Conservation (phyloP, 1,140 invertebrate genomes). For the Heliconius himera region DNA sequence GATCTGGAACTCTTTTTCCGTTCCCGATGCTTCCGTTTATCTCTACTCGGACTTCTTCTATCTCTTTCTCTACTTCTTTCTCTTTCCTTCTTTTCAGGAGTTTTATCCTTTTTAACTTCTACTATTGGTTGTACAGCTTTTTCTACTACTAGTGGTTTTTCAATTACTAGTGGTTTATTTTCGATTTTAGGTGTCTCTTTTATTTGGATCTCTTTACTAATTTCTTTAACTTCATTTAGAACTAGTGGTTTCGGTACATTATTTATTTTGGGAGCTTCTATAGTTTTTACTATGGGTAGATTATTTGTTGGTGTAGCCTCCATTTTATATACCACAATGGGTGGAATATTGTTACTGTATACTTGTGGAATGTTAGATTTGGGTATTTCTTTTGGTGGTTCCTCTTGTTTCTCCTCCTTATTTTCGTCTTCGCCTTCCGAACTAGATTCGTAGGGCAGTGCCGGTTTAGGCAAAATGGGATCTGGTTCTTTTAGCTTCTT, state of each 20-base stretch:
- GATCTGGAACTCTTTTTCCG: conserved; percentile 58
- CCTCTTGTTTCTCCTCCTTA: conserved; percentile 45
- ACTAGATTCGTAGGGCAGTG: conserved; percentile 88
- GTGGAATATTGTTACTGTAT: conserved; percentile 49
- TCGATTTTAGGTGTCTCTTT: conserved; percentile 26
- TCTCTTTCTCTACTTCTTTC: conserved; percentile 38
- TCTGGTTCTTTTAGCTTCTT: conserved; percentile 90
- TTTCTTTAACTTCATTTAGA: conserved; percentile 44
- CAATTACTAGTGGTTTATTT: not conserved
- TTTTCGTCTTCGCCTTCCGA: conserved; percentile 84
- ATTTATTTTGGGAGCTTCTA: conserved; percentile 42
- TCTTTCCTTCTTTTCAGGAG: conserved; percentile 41
- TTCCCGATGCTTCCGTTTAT: conserved; percentile 57
- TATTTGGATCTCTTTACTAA: conserved; percentile 36
- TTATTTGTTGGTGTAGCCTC: conserved; percentile 49
- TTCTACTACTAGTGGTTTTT: not conserved
- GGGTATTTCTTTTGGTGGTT: conserved; percentile 42
- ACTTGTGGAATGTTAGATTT: conserved; percentile 47
- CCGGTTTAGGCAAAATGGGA: conserved; percentile 85
- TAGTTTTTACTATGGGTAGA: conserved; percentile 49
- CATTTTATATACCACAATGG: conserved; percentile 68
- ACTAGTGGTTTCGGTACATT: conserved; percentile 26
- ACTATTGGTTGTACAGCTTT: conserved; percentile 23
- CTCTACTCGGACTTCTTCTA: conserved; percentile 48
- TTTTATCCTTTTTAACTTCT: conserved; percentile 41